phyloP scores from a whole-genome alignment of 1,140 invertebrate genomes.

The Aporrectodea caliginosa region DNA sequence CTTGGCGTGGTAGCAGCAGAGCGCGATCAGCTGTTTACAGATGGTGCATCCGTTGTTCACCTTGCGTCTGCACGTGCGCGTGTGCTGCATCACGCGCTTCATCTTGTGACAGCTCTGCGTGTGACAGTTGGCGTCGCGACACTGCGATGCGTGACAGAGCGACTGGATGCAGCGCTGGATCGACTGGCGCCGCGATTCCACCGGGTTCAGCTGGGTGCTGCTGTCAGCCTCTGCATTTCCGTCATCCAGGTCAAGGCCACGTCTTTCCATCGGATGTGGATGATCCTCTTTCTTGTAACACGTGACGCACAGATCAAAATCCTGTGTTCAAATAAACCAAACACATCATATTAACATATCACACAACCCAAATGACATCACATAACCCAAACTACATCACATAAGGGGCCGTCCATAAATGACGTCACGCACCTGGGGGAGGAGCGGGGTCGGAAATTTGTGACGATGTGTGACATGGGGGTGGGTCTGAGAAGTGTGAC shows the following conservation, averaged over 20 bases:
- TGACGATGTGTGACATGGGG: no score
- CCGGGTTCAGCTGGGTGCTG: constrained; percentile 59
- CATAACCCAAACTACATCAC: no score
- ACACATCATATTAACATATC: no score
- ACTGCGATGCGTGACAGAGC: constrained; percentile 91
- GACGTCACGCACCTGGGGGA: no score
- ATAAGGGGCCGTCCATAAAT: no score
- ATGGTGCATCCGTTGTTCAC: constrained; percentile 95
- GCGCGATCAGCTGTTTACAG: constrained; percentile 95
- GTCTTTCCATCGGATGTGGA: constrained; percentile 81
- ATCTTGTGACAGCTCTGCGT: constrained; percentile 95
- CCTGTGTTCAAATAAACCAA: no score
- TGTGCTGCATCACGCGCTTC: constrained; percentile 95
- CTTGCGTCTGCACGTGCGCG: constrained; percentile 80
- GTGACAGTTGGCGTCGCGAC: constrained; percentile 95
- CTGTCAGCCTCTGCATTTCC: constrained; percentile 64
- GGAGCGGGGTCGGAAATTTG: no score
- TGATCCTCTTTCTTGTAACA: constrained; percentile 58
- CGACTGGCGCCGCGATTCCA: constrained; percentile 85
- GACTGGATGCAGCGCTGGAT: constrained; percentile 97
- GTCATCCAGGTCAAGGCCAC: constrained; percentile 75
- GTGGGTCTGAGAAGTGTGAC: no score
- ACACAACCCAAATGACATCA: no score
- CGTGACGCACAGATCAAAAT: constrained; percentile 58
- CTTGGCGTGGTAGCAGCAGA: constrained; percentile 98